Base-by-base conservation (phyloP, 30 jellyfish, hydroid and myxozoan species). In the Aurelia aurita region DNA sequence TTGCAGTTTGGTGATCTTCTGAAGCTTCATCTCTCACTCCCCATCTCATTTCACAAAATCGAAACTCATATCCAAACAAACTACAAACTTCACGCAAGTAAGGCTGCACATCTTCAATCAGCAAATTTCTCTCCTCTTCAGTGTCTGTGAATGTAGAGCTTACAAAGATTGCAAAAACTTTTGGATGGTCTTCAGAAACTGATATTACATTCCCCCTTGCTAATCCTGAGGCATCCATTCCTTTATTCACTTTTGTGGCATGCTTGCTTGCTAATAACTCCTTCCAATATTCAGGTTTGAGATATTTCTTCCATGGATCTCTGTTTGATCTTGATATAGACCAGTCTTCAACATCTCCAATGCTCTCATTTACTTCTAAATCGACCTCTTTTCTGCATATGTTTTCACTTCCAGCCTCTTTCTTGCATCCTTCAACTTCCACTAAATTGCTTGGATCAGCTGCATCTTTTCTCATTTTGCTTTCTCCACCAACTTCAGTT, bases 31-130 rank as follows among this genome's bases (percentile, higher is more conserved):
- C 87, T 58, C 87, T 57, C 58, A 76, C 87, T 57, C 87, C 87
- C 87, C 87, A 76, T 58, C 87, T 57, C 87, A 76, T 76, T 59
- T 76, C 87, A 76, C 87, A 76, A 59, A 76, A 76, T 15, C 87
- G 72, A 39, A 76, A 76, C 43, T 76, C 87, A 58, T 76, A 76
- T 18, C 79, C 87, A 76, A 76, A 76, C 87, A 76, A 55, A 64
- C 77, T 25, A 61, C 87, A 76, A 32, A 76, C 72, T 76, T 76
- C 87, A 54, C 87, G 46, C 28, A 76, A 59, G 60, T 76, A 76
- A n/a, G 87, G 87, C 45, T 76, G 87, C 67, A 76, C 87, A 49
- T 76, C 87, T 76, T 76, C 87, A 22, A 76, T 76, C 20, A 76
- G 58, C 63, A 76, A 19, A 58, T 76, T 76, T 20, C 87, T n/a